Evolutionary conservation across 1,140 invertebrate genomes (phyloP).

Genomic region (Ips nitidus): DNA sequence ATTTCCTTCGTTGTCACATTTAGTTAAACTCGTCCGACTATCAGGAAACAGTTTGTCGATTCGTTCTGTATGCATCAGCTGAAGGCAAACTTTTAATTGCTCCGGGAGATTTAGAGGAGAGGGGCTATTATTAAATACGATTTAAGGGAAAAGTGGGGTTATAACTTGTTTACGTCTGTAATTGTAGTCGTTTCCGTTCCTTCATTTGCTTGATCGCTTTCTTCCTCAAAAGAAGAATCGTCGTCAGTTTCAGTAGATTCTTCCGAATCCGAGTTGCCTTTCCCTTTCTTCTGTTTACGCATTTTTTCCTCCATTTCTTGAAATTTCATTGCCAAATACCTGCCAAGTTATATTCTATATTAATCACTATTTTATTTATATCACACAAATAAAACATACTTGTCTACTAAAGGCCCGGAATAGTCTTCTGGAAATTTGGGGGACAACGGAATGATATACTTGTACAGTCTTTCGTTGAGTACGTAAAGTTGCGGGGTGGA

Average conservation of each 20-base stretch:
- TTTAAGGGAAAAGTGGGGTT: not conserved
- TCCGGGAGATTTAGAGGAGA: not conserved
- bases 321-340: constrained; percentile 78
- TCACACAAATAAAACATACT: constrained; percentile 52
- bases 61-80: constrained; percentile 3
- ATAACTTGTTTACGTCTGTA: not conserved
- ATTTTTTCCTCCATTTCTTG: constrained; percentile 81
- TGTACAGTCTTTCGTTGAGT: constrained; percentile 83
- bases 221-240: constrained; percentile 29
- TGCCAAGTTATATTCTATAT: constrained; percentile 36
- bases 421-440: constrained; percentile 87
- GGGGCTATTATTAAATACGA: not conserved
- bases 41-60: constrained; percentile 1
- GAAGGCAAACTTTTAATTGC: constrained; percentile 12
- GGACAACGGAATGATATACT: constrained; percentile 80
- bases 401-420: constrained; percentile 79
- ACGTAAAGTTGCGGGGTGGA: constrained; percentile 82
- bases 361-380: not conserved
- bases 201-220: constrained; percentile 23
- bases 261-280: constrained; percentile 39
- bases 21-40: constrained; percentile 7
- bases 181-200: constrained; percentile 1
- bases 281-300: constrained; percentile 53
- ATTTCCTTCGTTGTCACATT: not conserved
- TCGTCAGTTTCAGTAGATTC: constrained; percentile 37